Conservation (phyloP, 2,797 vertebrate genomes). For the Myotis daubentonii region DNA sequence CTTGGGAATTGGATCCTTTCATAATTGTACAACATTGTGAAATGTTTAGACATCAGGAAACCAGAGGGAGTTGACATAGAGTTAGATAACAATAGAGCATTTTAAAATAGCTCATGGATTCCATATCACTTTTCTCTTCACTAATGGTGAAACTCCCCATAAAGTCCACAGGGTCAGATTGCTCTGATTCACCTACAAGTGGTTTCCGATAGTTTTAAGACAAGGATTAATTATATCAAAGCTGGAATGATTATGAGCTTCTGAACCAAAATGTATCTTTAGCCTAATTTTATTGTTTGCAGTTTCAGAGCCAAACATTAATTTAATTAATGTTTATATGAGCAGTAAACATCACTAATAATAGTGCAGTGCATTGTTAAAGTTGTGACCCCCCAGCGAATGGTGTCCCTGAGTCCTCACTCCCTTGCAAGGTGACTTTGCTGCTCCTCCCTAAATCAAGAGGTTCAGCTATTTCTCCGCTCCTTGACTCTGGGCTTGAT, state of each 20-base stretch:
- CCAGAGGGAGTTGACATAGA: background rate
- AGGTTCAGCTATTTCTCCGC: background rate
- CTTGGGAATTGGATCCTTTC: background rate
- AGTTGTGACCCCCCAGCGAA: too few species aligned
- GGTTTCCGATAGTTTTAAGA: background rate
- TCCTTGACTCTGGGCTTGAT: background rate
- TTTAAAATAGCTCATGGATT: slow-evolving; percentile 21
- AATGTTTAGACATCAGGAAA: slow-evolving; percentile 34
- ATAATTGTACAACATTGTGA: background rate
- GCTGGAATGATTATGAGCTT: background rate
- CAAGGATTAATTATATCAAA: background rate
- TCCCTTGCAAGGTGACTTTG: background rate
- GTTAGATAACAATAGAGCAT: slow-evolving; percentile 8
- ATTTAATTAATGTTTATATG: background rate
- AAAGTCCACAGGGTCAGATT: background rate
- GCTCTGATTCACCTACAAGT: background rate
- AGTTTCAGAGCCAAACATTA: background rate
- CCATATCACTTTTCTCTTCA: background rate
- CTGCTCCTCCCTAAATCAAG: background rate
- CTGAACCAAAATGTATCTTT: background rate
- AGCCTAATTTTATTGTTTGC: background rate
- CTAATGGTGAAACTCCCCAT: slow-evolving; percentile 5
- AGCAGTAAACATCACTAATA: background rate
- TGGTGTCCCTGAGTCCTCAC: background rate
- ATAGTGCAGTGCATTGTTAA: too few species aligned